Conservation (phyloP, 2,888 invertebrate species). For the Acrocera orbiculus region DNA sequence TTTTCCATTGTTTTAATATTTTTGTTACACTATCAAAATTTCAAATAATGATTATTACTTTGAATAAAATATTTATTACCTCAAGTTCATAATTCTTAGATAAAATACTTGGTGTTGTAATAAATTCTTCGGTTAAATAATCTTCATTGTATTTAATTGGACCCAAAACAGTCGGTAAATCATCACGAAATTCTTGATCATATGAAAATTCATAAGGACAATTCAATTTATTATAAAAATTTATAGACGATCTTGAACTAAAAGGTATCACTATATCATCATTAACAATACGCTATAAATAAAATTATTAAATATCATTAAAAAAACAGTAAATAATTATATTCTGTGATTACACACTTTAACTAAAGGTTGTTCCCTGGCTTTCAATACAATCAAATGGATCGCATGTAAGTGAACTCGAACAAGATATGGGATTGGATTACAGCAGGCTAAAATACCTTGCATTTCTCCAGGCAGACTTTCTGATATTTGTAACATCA, state of each 20-base stretch:
- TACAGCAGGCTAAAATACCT: constrained; percentile 83
- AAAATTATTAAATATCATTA: constrained; percentile 1
- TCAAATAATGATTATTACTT: background rate
- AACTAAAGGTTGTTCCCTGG: constrained; percentile 48
- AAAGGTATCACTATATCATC: constrained; percentile 29
- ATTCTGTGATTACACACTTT: too few species aligned
- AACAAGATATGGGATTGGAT: constrained; percentile 68
- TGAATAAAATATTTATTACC: background rate
- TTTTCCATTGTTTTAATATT: constrained; percentile 9
- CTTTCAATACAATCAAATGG: constrained; percentile 50
- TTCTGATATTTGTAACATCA: constrained; percentile 81
- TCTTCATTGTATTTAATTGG: constrained; percentile 3
- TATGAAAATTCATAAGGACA: constrained; percentile 45
- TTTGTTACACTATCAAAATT: constrained; percentile 5
- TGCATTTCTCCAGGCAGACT: constrained; percentile 77
- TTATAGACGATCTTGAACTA: too few species aligned
- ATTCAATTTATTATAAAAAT: constrained; percentile 37
- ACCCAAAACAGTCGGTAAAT: constrained; percentile 36
- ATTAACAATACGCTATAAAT: constrained; percentile 33
- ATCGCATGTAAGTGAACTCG: constrained; percentile 37
- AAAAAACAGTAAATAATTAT: too few species aligned
- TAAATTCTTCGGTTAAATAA: too few species aligned
- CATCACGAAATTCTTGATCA: constrained; percentile 35
- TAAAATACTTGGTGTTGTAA: too few species aligned
- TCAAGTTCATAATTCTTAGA: too few species aligned